Percentiles rank a stretch among this genome's conserved stretches.
These are phyloP conservation scores for Momotus momota DNA, from an alignment of 2,797 vertebrate species.

Conservation along the genomic window DNA sequence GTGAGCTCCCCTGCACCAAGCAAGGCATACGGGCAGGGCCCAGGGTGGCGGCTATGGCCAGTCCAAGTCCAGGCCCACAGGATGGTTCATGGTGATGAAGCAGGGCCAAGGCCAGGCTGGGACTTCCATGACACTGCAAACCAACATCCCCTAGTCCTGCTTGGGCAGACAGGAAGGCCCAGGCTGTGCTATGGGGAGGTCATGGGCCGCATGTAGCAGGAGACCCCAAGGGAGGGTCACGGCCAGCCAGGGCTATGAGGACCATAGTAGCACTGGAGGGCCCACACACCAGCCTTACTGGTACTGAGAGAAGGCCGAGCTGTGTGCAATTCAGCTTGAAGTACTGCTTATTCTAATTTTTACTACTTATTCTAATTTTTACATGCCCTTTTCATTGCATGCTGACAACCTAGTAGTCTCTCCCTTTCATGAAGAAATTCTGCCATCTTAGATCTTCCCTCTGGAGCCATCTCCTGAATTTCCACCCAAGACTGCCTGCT, in stretches of 20 bases:
- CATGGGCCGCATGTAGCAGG: fast-evolving
- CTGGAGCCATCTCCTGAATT: background rate
- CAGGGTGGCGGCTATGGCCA: fast-evolving
- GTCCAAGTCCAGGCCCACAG: background rate
- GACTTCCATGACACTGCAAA: background rate
- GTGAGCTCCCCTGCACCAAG: fast-evolving
- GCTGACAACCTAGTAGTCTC: background rate
- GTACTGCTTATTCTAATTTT: background rate
- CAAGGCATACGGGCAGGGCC: fast-evolving
- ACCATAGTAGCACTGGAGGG: fast-evolving
- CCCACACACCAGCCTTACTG: fast-evolving
- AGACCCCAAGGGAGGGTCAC: fast-evolving
- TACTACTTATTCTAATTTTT: background rate
- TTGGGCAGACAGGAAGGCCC: background rate
- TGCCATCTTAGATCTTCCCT: background rate
- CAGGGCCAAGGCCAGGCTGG: fast-evolving
- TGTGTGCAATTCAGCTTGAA: background rate
- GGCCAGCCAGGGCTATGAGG: background rate
- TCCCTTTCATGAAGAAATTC: background rate
- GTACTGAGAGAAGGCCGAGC: fast-evolving
- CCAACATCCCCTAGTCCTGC: fast-evolving
- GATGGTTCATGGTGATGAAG: fast-evolving
- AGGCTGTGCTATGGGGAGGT: background rate
- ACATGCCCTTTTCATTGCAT: background rate
- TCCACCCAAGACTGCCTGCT: background rate